Evolutionary conservation across 2,888 invertebrate species (phyloP).

Genomic region (Ceramica pisi): DNA sequence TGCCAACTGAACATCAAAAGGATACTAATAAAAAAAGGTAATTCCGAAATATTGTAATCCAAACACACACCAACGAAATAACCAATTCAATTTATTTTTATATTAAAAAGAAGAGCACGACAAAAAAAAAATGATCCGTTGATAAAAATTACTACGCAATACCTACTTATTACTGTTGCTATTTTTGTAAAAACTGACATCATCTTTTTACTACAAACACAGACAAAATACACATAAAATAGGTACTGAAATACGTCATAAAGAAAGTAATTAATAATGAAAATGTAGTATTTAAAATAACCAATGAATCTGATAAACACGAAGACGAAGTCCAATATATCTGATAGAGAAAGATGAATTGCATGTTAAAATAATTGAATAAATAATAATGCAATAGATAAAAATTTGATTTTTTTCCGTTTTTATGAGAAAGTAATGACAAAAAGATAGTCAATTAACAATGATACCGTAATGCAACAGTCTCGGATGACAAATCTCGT

Average conservation of each 20-base stretch:
- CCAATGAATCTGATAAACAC: constrained; percentile 12
- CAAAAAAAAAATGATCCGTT: constrained; percentile 10
- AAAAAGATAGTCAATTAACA: neutral
- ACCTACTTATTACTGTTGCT: constrained; percentile 8
- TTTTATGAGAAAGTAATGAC: neutral
- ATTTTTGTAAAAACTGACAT: constrained; percentile 24
- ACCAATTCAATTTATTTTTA: constrained; percentile 6
- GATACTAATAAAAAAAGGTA: neutral
- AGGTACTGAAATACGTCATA: constrained; percentile 19
- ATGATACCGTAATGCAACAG: neutral
- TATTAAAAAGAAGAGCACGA: constrained; percentile 1
- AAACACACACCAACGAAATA: neutral
- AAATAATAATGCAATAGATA: constrained; percentile 1
- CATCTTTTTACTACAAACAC: constrained; percentile 22
- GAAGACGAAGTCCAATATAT: neutral
- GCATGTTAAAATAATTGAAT: constrained; percentile 1
- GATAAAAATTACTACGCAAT: constrained; percentile 25
- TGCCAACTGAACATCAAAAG: neutral
- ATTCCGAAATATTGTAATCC: neutral
- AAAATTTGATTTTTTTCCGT: neutral
- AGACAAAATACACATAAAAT: constrained; percentile 20
- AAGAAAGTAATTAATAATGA: constrained; percentile 23
- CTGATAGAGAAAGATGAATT: neutral
- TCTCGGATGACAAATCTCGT: neutral
- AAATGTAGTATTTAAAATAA: neutral